Percentiles rank a stretch among this genome's conserved stretches.
phyloP scores from a whole-genome alignment of 2,113 vertebrate species.

The Marcusenius ussheri region DNA sequence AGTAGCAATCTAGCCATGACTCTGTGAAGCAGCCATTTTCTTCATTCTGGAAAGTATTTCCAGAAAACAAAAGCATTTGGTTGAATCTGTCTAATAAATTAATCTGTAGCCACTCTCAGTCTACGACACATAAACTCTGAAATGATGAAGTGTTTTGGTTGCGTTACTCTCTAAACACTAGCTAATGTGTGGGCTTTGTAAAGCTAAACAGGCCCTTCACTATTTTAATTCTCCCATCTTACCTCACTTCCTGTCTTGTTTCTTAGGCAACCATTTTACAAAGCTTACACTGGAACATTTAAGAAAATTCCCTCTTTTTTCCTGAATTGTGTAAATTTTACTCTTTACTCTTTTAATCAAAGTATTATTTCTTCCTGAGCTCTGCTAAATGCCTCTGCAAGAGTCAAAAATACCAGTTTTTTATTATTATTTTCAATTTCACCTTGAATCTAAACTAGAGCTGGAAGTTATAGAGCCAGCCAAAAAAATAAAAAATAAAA shows the following conservation, averaged over 20 bases:
- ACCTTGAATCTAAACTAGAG: not conserved
- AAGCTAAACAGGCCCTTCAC: not conserved
- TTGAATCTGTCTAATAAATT: not conserved
- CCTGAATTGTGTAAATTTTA: not conserved
- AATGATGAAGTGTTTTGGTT: not conserved
- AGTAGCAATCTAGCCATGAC: not conserved
- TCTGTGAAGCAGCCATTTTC: not conserved
- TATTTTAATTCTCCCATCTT: not conserved
- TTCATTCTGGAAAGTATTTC: not conserved
- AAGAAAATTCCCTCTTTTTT: not conserved
- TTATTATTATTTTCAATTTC: not conserved
- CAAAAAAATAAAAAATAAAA: not conserved
- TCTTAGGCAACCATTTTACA: not conserved
- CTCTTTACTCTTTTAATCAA: not conserved
- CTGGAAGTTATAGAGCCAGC: not conserved
- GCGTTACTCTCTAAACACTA: not conserved
- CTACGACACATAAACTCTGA: not conserved
- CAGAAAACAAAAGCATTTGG: not conserved
- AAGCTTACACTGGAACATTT: not conserved
- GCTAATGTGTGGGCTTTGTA: not conserved
- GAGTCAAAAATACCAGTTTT: not conserved
- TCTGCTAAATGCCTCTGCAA: not conserved
- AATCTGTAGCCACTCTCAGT: not conserved
- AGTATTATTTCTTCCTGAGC: not conserved
- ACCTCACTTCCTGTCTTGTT: slow-evolving; percentile 1